A percentile compares a stretch with the other conserved stretches of the same genome.
These are phyloP conservation scores for Ranitomeya imitator DNA, from an alignment of 2,113 vertebrate genomes.

Conservation along the genomic window DNA sequence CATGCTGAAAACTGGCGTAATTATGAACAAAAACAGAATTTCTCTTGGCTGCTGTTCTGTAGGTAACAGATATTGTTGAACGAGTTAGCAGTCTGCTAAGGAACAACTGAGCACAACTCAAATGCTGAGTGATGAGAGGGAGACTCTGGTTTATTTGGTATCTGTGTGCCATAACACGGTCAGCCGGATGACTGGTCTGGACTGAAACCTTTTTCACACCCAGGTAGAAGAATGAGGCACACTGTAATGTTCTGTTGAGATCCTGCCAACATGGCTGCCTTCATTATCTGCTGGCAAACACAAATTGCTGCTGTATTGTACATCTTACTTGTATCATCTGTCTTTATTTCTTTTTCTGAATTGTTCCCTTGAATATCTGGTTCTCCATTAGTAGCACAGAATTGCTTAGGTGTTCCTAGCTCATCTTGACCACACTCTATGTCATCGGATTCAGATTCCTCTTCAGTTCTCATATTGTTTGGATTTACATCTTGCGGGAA, in stretches of 20 bases:
- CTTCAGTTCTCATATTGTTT: neutral
- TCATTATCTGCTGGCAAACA: slow-evolving; percentile 63
- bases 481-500: rapidly evolving
- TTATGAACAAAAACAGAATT: too few species aligned
- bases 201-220: slow-evolving; percentile 47
- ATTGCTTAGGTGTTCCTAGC: slow-evolving; percentile 9
- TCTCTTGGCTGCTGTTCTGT: too few species aligned
- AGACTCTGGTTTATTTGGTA: too few species aligned
- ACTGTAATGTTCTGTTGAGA: slow-evolving; percentile 71
- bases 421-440: neutral
- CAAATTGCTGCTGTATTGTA: slow-evolving; percentile 60
- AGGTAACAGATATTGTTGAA: too few species aligned
- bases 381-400: neutral
- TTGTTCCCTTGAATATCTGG: neutral
- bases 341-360: neutral
- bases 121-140: too few species aligned
- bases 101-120: too few species aligned
- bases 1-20: too few species aligned
- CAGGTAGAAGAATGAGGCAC: slow-evolving; percentile 66
- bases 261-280: slow-evolving; percentile 66
- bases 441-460: neutral
- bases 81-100: too few species aligned
- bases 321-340: slow-evolving; percentile 25
- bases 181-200: neutral
- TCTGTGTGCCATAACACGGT: neutral